Base-by-base conservation (phyloP, 35 echinoderm and acorn worm genomes). In the Strongylocentrotus purpuratus region DNA sequence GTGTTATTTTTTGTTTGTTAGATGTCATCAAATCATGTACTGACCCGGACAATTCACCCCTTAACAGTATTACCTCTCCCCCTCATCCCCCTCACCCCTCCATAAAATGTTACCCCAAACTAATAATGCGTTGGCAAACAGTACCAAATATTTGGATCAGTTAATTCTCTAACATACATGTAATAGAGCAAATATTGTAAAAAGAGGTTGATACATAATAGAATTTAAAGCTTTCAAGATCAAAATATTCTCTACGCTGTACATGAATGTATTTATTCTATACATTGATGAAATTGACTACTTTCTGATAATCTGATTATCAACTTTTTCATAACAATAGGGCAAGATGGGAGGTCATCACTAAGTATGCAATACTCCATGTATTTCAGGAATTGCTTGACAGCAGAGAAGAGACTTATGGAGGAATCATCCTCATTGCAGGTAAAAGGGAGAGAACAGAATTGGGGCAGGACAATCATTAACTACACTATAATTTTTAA, bases 301-400 rank as follows among this genome's bases (percentile, higher is more conserved):
- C 25, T 86, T 41, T 41, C 35, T 41, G 35, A 41, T 41, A 14
- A 5, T 46, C 32, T 88, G 87, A 35, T 35, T 88, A 15, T 88
- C 87, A 5, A 11, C 32, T 14, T 88, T 88, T 46, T 10, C 5
- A 41, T 88, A 0, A 15, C 22, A 15, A 20, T 18, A 88, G 87
- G 87, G 31, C 32, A 41, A 33, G 45, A 88, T 33, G 87, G 45
- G 8, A 88, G 45, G 2, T 88, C 87, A 33, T 88, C 87, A 13
- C 87, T 88, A 4, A 35, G 13, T 33, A 88, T 88, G 45, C 87
- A 88, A 41, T 88, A 88, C 87, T 88, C 87, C 15, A 33, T 88
- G 31, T 88, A 88, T 46, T 88, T 28, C 87, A 88, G 87, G 45
- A 46, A 33, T 46, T 88, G 87, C 33, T 46, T 88, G 8, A 41